Conservation (phyloP, 2,797 vertebrate species). For the Alca torda region DNA sequence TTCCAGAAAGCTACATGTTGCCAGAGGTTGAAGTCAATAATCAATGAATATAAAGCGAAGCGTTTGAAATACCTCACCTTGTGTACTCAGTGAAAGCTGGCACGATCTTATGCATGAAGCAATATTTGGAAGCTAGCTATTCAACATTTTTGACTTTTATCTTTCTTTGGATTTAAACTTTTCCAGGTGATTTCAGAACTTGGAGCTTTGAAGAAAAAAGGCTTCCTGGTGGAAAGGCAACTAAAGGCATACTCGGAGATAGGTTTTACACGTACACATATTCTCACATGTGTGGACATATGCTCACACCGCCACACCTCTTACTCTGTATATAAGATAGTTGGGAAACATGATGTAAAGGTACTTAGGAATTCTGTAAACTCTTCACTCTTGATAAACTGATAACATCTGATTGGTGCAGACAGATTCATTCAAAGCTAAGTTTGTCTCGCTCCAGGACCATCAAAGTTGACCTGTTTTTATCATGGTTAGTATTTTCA, state of each 20-base stretch:
- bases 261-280: neutral
- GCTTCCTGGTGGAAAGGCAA: neutral
- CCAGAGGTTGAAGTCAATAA: neutral
- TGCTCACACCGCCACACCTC: fast-evolving
- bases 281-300: fast-evolving
- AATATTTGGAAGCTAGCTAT: neutral
- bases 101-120: neutral
- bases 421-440: neutral
- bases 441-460: neutral
- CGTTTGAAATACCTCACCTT: neutral
- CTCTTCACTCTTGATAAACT: neutral
- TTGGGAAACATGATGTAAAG: neutral
- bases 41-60: conserved; percentile 10
- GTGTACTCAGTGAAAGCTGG: neutral
- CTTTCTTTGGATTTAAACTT: neutral
- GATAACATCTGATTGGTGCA: neutral
- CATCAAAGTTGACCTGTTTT: neutral
- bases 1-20: conserved; percentile 19
- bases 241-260: neutral
- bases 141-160: neutral
- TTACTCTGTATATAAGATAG: neutral
- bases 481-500: neutral
- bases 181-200: neutral
- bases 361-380: neutral
- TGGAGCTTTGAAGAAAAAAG: neutral